Percentiles rank a stretch among this genome's conserved stretches.
Conservation (phyloP, 2,888 invertebrate species). For the Tubulanus polymorphus region DNA sequence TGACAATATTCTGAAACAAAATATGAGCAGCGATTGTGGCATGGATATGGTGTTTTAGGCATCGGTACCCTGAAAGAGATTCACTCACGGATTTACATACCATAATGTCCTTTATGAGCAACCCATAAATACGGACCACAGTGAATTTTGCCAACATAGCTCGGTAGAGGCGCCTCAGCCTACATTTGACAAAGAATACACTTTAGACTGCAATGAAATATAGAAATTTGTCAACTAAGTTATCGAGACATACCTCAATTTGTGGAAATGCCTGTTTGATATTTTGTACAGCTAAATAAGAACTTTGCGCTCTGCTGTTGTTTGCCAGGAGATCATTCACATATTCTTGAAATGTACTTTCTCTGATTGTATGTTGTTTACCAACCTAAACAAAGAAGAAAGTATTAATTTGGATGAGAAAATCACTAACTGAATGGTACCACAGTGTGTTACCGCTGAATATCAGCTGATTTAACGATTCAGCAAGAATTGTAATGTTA, state of each 20-base stretch:
- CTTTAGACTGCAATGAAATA: background rate
- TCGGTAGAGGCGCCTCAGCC: slow-evolving; percentile 24
- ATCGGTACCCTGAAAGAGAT: background rate
- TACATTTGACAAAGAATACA: slow-evolving; percentile 6
- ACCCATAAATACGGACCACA: slow-evolving; percentile 30
- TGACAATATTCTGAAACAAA: slow-evolving; percentile 27
- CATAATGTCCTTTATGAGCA: slow-evolving; percentile 27
- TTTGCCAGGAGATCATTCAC: slow-evolving; percentile 20
- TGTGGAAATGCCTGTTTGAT: slow-evolving; percentile 24
- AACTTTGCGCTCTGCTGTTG: slow-evolving; percentile 22
- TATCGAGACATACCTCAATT: background rate
- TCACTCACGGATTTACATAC: slow-evolving; percentile 7
- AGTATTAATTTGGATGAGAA: background rate
- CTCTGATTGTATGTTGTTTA: slow-evolving; percentile 23
- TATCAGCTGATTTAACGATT: too few relatives aligned
- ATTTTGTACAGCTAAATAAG: slow-evolving; percentile 31
- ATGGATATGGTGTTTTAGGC: too few relatives aligned
- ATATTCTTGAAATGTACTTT: slow-evolving; percentile 26
- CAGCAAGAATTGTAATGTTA: too few relatives aligned
- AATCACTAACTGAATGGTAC: too few relatives aligned
- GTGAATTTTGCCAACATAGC: slow-evolving; percentile 29
- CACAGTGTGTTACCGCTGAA: too few relatives aligned
- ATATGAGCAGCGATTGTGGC: too few relatives aligned
- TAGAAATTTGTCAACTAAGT: background rate
- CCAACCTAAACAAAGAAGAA: slow-evolving; percentile 18